Conservation (phyloP, 1,140 invertebrate genomes). For the Brachystomella parvula region DNA sequence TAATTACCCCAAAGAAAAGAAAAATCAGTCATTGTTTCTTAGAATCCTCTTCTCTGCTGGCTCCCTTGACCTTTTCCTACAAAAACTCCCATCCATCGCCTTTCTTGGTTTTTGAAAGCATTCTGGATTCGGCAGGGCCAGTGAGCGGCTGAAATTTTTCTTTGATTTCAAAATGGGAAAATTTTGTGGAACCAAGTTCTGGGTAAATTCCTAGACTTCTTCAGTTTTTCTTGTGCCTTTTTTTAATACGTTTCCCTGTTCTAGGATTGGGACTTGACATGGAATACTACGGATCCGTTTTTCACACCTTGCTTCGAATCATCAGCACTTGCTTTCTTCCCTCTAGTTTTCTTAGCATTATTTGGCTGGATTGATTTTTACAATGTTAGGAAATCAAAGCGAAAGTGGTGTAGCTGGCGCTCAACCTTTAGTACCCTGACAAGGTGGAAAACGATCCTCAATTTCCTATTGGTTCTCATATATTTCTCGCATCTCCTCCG, state of each 20-base stretch:
- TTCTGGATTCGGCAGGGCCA: too few relatives aligned
- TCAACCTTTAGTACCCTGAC: background rate
- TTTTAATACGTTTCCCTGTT: conserved; percentile 47
- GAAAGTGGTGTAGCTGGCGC: background rate
- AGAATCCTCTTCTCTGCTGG: too few relatives aligned
- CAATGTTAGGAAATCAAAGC: background rate
- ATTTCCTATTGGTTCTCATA: background rate
- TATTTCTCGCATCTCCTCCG: background rate
- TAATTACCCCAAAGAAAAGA: too few relatives aligned
- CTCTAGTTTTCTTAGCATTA: conserved; percentile 73
- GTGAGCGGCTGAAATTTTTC: too few relatives aligned
- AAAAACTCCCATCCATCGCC: too few relatives aligned
- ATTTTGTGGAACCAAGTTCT: background rate
- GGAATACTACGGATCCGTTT: conserved; percentile 70
- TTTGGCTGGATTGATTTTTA: conserved; percentile 42
- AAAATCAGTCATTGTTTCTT: too few relatives aligned
- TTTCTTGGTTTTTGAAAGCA: too few relatives aligned
- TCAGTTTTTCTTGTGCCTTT: background rate
- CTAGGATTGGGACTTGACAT: conserved; percentile 64
- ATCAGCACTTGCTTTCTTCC: conserved; percentile 75
- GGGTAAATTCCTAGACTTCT: background rate
- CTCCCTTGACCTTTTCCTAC: too few relatives aligned
- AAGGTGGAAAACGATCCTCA: background rate
- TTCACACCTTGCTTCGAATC: conserved; percentile 79
- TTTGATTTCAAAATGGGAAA: background rate